Base-by-base conservation (phyloP, 2,113 vertebrate species). In the Tachysurus vachellii region DNA sequence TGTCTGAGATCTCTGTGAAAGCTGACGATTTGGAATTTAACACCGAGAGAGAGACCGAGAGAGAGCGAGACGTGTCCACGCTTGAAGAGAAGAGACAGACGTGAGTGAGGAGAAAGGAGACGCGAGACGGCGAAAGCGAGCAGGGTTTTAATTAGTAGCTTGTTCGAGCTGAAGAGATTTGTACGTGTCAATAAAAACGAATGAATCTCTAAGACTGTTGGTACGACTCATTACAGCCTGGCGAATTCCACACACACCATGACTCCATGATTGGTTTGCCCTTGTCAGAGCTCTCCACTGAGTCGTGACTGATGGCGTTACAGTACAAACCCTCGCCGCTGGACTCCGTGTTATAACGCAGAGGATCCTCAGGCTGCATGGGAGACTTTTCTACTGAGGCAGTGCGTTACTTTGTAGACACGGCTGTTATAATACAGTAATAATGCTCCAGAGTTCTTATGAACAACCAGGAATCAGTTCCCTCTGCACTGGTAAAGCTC, bases 141-240 rank as follows among this genome's bases (percentile, higher is more conserved):
- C 76, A 62, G 31, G 57, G 61, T 54, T 88, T 90, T 90, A 90
- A 90, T 90, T 90, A 84, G 87, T 59, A 71, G 28, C 73, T 85
- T 88, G 75, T 79, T 83, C 68, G 36, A 54, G 76, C 90, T 87
- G 79, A 66, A 70, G 83, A 80, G 83, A 59, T 16, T 89, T 85
- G 83, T 83, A 83, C 61, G 62, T 81, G 85, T 80, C 87, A 86
- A 28, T 87, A 80, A 87, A 61, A 66, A 68, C 82, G 62, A 85
- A 76, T 73, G 23, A 59, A 68, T 82, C 56, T 16, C 47, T 56
- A 31, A 36, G 61, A 36, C 44, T 44, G 70, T 75, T 57, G 28
- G 36, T 44, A 26, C 42, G 31, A 73, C 42, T 59, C 73, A 54
- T 79, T 61, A 17, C 70, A 23, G 26, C 12, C 21, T 2, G 10